These are phyloP conservation scores for Zeuzera pyrina DNA, from an alignment of 2,888 invertebrate genomes.

Conservation along the genomic window DNA sequence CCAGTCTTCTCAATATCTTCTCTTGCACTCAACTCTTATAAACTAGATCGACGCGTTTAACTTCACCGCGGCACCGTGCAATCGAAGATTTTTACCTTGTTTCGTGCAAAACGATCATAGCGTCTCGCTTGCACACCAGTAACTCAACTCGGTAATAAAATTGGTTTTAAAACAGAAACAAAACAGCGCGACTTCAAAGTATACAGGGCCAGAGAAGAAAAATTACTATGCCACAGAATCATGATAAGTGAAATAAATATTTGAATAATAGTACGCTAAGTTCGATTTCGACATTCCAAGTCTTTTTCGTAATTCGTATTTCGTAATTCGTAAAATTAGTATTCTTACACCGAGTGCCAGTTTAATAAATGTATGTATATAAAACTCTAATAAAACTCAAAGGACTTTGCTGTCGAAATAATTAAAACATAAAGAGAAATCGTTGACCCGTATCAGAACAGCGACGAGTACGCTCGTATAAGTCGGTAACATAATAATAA, in stretches of 20 bases:
- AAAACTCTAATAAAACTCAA: not conserved
- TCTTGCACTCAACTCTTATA: no score
- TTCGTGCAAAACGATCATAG: slow-evolving; percentile 62
- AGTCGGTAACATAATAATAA: slow-evolving; percentile 24
- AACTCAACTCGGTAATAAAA: slow-evolving; percentile 56
- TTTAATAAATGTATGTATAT: not conserved
- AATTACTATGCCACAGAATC: slow-evolving; percentile 51
- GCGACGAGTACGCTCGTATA: not conserved
- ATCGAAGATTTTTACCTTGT: slow-evolving; percentile 66
- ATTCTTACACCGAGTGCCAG: slow-evolving; percentile 15
- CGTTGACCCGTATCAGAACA: slow-evolving; percentile 27
- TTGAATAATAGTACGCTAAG: slow-evolving; percentile 64
- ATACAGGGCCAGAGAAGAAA: slow-evolving; percentile 51
- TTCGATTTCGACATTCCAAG: slow-evolving; percentile 49
- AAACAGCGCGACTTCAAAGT: slow-evolving; percentile 53
- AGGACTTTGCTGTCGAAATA: slow-evolving; percentile 8
- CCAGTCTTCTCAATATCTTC: no score
- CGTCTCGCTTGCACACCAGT: slow-evolving; percentile 55
- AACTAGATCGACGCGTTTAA: slow-evolving; percentile 48
- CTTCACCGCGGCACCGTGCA: slow-evolving; percentile 43
- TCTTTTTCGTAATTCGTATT: slow-evolving; percentile 38
- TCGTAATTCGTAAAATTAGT: slow-evolving; percentile 29
- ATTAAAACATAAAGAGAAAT: slow-evolving; percentile 20
- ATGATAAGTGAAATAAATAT: slow-evolving; percentile 66
- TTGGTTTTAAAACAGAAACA: slow-evolving; percentile 60